Evolutionary conservation across 1,140 invertebrate genomes (phyloP).

Genomic region (Drosophila burlai): DNA sequence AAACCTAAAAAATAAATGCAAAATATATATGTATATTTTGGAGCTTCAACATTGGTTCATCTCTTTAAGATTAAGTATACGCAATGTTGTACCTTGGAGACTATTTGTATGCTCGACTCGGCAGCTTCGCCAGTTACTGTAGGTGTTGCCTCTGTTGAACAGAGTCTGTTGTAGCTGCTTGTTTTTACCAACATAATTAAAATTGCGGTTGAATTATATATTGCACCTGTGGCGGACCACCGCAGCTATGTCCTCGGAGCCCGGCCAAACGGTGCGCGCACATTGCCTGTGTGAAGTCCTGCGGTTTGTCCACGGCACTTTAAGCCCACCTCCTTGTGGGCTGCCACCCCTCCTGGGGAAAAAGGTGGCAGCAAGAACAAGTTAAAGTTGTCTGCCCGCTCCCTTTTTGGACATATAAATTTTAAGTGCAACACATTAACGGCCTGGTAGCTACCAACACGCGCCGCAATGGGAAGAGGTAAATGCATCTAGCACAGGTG

Average conservation of each 20-base stretch:
- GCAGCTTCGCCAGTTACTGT: slow-evolving; percentile 3
- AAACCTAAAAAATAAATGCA: too few relatives aligned
- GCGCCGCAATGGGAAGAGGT: slow-evolving; percentile 3
- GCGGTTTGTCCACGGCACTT: slow-evolving; percentile 62
- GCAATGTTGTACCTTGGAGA: slow-evolving; percentile 43
- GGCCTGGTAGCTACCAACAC: slow-evolving; percentile 61
- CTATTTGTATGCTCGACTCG: not conserved
- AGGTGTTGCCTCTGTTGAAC: slow-evolving; percentile 5
- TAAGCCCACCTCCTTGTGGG: slow-evolving; percentile 35
- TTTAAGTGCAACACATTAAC: slow-evolving; percentile 81
- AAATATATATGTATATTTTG: not conserved
- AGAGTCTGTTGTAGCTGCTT: slow-evolving; percentile 20
- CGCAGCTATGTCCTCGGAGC: slow-evolving; percentile 48
- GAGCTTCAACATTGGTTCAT: not conserved
- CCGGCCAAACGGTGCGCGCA: slow-evolving; percentile 37
- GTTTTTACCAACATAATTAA: slow-evolving; percentile 75
- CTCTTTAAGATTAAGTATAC: slow-evolving; percentile 57
- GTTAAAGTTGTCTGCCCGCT: slow-evolving; percentile 75
- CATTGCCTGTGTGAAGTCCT: slow-evolving; percentile 61
- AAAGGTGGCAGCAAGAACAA: slow-evolving; percentile 34
- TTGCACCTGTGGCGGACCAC: slow-evolving; percentile 75
- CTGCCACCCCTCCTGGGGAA: too few relatives aligned
- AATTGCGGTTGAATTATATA: slow-evolving; percentile 79
- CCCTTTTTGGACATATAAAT: slow-evolving; percentile 68
- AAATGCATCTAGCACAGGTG: slow-evolving; percentile 71